Evolutionary conservation across 2,797 vertebrate species (phyloP).

Genomic region (Mormyrops boulengeri): DNA sequence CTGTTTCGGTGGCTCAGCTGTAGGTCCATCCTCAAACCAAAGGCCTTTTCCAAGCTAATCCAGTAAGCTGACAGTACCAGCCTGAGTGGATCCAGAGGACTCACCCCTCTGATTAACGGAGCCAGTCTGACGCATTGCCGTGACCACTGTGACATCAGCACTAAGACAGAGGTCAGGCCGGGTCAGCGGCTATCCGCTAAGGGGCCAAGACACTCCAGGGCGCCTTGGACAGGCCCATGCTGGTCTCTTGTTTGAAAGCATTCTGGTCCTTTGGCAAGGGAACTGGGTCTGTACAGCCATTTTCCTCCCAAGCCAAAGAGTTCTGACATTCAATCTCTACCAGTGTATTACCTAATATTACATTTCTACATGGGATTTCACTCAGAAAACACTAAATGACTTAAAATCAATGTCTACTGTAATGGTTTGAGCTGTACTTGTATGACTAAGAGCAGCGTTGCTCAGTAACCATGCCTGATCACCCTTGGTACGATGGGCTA

Average conservation of each 20-base stretch:
- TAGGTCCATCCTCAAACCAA: not conserved
- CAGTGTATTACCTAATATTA: not conserved
- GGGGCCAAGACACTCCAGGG: not conserved
- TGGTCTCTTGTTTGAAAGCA: not conserved
- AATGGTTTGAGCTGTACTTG: not conserved
- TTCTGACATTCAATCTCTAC: not conserved
- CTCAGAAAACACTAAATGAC: not conserved
- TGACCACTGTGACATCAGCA: not conserved
- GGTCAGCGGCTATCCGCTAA: not conserved
- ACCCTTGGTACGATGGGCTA: not conserved
- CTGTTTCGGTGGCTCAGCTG: not conserved
- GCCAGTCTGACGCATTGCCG: not conserved
- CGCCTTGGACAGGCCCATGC: not conserved
- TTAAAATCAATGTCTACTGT: not conserved
- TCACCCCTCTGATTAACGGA: constrained; percentile 9
- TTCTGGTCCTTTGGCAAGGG: not conserved
- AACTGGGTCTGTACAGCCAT: not conserved
- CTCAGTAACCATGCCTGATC: not conserved
- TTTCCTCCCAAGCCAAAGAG: not conserved
- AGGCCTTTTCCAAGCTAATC: not conserved
- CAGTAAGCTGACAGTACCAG: not conserved
- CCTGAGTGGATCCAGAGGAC: not conserved
- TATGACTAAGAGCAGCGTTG: not conserved
- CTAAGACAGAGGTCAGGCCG: constrained; percentile 9
- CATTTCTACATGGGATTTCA: not conserved